Conservation (phyloP, 2,113 vertebrate genomes). For the Smithornis capensis region DNA sequence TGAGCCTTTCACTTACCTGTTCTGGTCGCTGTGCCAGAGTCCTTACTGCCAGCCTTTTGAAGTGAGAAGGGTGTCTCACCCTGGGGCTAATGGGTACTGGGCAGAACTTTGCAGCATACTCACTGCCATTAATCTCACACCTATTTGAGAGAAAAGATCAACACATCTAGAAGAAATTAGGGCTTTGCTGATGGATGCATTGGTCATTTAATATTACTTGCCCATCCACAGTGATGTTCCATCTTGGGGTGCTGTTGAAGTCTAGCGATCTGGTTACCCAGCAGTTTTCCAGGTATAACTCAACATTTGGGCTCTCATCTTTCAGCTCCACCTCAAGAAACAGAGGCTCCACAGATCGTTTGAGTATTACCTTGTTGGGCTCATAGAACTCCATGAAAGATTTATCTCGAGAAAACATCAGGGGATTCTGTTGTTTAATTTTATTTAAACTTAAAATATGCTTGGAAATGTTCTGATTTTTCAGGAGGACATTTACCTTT, state of each 20-base stretch:
- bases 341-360: neutral
- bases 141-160: constrained; percentile 9
- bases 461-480: neutral
- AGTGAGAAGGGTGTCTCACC: constrained; percentile 9
- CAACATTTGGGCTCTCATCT: neutral
- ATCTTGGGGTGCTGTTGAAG: neutral
- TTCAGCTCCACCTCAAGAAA: constrained; percentile 53
- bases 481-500: constrained; percentile 44
- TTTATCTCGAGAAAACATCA: neutral
- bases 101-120: neutral
- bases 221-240: constrained; percentile 33
- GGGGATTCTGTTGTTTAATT: neutral
- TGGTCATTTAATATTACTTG: neutral
- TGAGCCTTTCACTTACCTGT: neutral
- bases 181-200: neutral
- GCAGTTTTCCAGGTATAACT: constrained; percentile 35
- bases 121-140: neutral
- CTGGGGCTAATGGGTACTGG: neutral
- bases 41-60: constrained; percentile 46
- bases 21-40: neutral
- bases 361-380: neutral
- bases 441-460: neutral
- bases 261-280: constrained; percentile 29
- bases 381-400: constrained; percentile 17
- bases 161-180: neutral